Evolutionary conservation across 2,888 invertebrate species (phyloP).

Genomic region (Oscheius onirici): DNA sequence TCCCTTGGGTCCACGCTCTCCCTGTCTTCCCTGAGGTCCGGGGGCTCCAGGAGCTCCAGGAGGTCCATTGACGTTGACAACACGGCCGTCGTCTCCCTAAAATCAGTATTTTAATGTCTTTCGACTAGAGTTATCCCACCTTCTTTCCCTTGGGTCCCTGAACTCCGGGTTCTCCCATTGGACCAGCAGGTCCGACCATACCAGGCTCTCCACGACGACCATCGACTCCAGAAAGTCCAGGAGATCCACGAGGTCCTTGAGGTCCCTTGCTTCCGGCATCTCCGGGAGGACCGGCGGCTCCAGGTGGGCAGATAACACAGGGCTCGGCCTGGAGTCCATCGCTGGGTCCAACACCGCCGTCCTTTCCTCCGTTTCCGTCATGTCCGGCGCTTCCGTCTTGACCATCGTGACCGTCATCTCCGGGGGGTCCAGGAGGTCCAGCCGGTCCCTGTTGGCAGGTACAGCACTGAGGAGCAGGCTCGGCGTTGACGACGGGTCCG

Average conservation of each 20-base stretch:
- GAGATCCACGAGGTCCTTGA: constrained; percentile 60
- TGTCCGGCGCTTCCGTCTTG: constrained; percentile 56
- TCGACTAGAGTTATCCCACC: not conserved
- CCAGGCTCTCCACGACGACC: constrained; percentile 69
- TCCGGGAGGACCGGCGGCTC: constrained; percentile 64
- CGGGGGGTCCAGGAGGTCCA: constrained; percentile 59
- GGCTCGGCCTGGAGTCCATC: constrained; percentile 62
- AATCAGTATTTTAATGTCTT: not conserved
- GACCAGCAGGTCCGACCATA: constrained; percentile 70
- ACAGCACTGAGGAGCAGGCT: constrained; percentile 65
- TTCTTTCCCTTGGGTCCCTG: constrained; percentile 59
- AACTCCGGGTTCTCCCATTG: constrained; percentile 58
- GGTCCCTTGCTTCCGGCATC: constrained; percentile 67
- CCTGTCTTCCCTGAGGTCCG: constrained; percentile 59
- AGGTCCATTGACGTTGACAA: constrained; percentile 60
- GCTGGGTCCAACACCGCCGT: constrained; percentile 54
- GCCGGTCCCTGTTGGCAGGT: constrained; percentile 68
- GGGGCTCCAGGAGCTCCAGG: constrained; percentile 57
- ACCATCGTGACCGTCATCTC: constrained; percentile 59
- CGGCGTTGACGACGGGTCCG: constrained; percentile 64
- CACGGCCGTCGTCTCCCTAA: constrained; percentile 57
- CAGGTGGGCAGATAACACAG: constrained; percentile 70
- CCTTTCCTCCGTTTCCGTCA: constrained; percentile 52
- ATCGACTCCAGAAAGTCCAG: constrained; percentile 66
- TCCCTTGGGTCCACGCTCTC: constrained; percentile 63